Percentiles rank a stretch among this genome's conserved stretches.
Conservation (phyloP, 1,140 invertebrate species). For the Brachionus plicatilis region DNA sequence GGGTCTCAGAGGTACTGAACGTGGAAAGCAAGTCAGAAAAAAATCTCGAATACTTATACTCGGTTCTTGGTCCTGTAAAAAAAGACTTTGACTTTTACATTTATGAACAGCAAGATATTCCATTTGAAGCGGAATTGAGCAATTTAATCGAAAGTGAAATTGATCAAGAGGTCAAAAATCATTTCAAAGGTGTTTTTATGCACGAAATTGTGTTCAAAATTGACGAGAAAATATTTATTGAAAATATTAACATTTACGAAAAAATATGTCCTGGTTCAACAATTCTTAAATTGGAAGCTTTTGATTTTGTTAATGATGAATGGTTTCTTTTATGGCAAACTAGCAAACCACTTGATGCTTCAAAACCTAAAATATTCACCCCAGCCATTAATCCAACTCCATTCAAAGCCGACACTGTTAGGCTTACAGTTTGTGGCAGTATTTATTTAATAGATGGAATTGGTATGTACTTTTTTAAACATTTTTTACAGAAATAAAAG, state of each 20-base stretch:
- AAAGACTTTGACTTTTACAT: neutral
- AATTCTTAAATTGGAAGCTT: constrained; percentile 14
- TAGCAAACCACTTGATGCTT: neutral
- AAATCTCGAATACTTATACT: neutral
- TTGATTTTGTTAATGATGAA: neutral
- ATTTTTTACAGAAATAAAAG: too few relatives aligned
- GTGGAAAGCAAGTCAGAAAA: neutral
- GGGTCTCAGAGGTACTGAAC: neutral
- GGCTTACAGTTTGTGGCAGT: neutral
- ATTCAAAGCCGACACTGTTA: constrained; percentile 8
- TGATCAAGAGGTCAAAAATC: neutral
- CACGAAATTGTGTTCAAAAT: constrained; percentile 35
- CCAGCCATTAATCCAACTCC: neutral
- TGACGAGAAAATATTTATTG: constrained; percentile 9
- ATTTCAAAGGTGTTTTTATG: neutral
- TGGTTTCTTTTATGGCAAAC: constrained; percentile 29
- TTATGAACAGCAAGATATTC: neutral
- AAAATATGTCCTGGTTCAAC: constrained; percentile 16
- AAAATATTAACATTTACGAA: constrained; percentile 25
- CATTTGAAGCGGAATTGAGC: neutral
- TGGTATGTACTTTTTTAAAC: neutral
- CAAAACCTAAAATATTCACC: neutral
- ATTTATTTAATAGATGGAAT: constrained; percentile 27
- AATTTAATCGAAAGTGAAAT: neutral
- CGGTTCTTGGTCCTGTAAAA: neutral